Evolutionary conservation across 2,113 vertebrate species (phyloP), one percentile per base, ranked within the genome.

Genomic region (Isurus oxyrinchus): DNA sequence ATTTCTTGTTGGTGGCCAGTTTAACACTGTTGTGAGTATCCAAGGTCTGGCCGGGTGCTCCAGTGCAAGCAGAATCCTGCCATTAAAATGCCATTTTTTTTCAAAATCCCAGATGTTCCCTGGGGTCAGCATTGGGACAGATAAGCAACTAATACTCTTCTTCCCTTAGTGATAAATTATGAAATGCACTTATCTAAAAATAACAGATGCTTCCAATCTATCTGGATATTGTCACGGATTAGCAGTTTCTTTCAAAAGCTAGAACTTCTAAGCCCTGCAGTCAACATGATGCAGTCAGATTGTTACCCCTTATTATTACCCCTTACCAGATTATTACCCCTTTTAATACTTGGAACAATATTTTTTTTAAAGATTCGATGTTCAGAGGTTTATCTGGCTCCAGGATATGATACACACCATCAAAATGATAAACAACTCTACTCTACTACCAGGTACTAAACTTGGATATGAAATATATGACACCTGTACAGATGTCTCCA

Each of bases 401-500:
- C 66, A 95, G 44, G 97, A 97, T 57, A 69, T 95, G n/a, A 97
- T 98, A 76, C 96, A 98, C 79, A 97, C 97, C 88, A 98, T 98
- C n/a, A 97, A 98, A 95, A 87, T 94, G 3, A 97, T 98, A 76
- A 98, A 98, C 91, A 97, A 97, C 61, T 97, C 97, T 2, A 96
- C 97, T 44, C 96, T 98, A 91, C 97, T 98, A 21, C 98, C 97
- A 0, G 97, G 97, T 25, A 97, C 98, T 49, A 97, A 49, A 49
- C 97, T 98, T 49, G 98, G 98, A 63, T 98, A 98, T 96, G 23
- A 97, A 87, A 96, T 98, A 97, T 98, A 97, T 96, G 98, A 98
- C 96, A 97, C 98, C 0, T 98, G 98, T 96, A 94, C 97, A 23
- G 96, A 97, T 96, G 96, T 97, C 6, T 97, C 97, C 93, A 98